These are phyloP conservation scores for Anoura caudifer DNA, from an alignment of 2,113 vertebrate species.

Conservation along the genomic window DNA sequence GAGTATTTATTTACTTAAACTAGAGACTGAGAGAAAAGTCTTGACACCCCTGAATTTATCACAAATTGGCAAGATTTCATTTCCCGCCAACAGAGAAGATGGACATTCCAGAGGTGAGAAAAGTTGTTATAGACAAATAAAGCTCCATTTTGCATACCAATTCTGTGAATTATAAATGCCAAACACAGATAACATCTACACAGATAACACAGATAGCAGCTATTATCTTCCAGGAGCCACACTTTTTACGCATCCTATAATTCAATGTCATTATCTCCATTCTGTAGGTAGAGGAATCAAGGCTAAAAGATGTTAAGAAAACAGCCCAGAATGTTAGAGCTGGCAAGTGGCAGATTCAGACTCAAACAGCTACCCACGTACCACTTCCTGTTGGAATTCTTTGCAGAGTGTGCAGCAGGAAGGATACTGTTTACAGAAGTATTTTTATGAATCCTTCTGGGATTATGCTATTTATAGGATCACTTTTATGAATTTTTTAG, in stretches of 20 bases:
- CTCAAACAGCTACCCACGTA: background rate
- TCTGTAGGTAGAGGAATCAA: conserved; percentile 5
- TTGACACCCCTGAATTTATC: background rate
- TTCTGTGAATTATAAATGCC: background rate
- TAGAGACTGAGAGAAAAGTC: background rate
- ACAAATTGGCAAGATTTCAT: background rate
- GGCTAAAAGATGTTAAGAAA: background rate
- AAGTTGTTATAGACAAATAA: background rate
- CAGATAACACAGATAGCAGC: no score
- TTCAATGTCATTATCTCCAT: background rate
- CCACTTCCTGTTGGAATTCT: background rate
- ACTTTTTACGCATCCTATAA: background rate
- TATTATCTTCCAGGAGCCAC: background rate
- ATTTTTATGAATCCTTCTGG: background rate
- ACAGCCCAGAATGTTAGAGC: background rate
- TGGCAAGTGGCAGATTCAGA: background rate
- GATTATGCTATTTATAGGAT: background rate
- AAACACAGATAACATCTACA: background rate
- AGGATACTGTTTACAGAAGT: background rate
- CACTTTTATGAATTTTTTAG: background rate
- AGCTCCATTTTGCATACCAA: background rate
- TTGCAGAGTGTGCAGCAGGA: background rate
- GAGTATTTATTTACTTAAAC: background rate
- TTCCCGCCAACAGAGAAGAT: background rate
- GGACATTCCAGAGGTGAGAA: background rate